These are phyloP conservation scores for Tarsius wallacei DNA, from an alignment of 2,797 vertebrate genomes.

Conservation along the genomic window DNA sequence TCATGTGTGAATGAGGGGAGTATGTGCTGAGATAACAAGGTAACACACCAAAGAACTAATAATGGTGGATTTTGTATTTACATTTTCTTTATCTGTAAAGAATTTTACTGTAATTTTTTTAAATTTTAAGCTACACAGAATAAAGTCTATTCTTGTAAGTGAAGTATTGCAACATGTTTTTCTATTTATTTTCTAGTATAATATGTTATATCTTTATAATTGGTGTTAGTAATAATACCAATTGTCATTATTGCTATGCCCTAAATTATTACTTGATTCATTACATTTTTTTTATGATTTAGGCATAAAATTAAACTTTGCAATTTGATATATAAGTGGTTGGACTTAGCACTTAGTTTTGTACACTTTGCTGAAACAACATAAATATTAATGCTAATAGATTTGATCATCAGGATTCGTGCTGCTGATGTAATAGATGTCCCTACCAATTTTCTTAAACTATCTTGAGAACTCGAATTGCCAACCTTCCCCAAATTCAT, in stretches of 20 bases:
- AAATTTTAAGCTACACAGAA: neutral
- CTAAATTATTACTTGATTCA: constrained; percentile 36
- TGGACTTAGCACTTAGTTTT: constrained; percentile 11
- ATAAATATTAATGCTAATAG: neutral
- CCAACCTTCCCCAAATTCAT: neutral
- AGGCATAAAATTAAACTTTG: neutral
- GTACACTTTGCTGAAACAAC: neutral
- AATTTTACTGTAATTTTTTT: neutral
- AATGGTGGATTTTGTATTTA: neutral
- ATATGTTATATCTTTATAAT: neutral
- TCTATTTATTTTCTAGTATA: neutral
- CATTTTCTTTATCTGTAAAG: neutral
- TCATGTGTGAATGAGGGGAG: accelerated
- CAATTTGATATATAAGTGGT: neutral
- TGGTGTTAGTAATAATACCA: neutral
- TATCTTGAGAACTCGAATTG: neutral
- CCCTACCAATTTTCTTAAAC: neutral
- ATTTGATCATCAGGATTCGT: neutral
- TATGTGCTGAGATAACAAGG: no score
- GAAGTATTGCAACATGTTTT: neutral
- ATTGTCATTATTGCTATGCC: neutral
- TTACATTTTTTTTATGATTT: neutral
- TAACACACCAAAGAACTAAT: neutral
- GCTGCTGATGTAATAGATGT: no score
- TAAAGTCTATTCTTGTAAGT: neutral